A percentile compares a stretch with the other conserved stretches of the same genome.
phyloP scores from a whole-genome alignment of 2,888 invertebrate species.

The Lydus trimaculatus region DNA sequence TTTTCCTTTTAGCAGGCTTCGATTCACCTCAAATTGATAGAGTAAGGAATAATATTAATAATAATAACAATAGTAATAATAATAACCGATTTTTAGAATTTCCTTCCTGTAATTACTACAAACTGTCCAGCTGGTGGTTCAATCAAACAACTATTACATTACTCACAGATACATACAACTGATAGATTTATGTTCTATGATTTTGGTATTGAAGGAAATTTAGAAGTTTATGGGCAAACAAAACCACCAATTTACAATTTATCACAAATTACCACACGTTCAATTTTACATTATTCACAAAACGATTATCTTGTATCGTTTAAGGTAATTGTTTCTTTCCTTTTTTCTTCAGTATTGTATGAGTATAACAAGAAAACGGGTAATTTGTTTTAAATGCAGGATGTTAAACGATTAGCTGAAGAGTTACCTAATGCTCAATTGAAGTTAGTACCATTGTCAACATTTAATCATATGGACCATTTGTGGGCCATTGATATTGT shows the following conservation, averaged over 20 bases:
- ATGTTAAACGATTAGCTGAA: background rate
- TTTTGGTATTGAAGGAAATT: constrained; percentile 18
- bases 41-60: background rate
- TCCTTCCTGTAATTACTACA: background rate
- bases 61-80: background rate
- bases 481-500: background rate
- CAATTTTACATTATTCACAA: constrained; percentile 19
- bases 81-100: background rate
- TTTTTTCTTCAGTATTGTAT: background rate
- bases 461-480: background rate
- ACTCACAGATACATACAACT: background rate
- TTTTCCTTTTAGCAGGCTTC: background rate
- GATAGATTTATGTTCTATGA: constrained; percentile 17
- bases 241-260: constrained; percentile 24
- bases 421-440: background rate
- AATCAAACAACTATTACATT: background rate
- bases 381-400: background rate
- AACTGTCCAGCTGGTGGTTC: background rate
- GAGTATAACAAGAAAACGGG: background rate
- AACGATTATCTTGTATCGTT: constrained; percentile 19
- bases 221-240: constrained; percentile 18
- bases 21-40: constrained; percentile 4
- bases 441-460: background rate
- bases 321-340: background rate
- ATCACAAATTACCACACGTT: constrained; percentile 16